Evolutionary conservation across 2,113 vertebrate genomes (phyloP).

Genomic region (Cyanoramphus novaezelandiae): DNA sequence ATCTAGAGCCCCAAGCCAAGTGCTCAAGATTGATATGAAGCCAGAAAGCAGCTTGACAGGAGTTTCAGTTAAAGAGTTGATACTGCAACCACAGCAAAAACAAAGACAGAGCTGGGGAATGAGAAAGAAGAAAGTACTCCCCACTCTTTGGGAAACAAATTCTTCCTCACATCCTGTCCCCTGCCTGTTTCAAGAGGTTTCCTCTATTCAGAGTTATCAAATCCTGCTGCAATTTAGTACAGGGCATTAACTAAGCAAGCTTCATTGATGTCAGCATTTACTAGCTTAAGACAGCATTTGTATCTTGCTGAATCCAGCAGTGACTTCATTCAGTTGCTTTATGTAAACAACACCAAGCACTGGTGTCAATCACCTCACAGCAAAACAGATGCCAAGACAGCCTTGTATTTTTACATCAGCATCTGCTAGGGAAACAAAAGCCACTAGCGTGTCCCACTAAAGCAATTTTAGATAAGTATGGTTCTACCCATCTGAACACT

Average conservation of each 20-base stretch:
- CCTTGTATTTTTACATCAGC: constrained; percentile 13
- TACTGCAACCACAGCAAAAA: neutral
- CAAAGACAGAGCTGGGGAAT: neutral
- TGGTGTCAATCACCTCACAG: constrained; percentile 37
- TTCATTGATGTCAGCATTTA: neutral
- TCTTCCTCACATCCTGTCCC: neutral
- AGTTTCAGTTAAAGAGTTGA: neutral
- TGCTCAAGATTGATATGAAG: neutral
- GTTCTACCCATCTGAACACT: constrained; percentile 38
- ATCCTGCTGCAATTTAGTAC: neutral
- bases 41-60: neutral
- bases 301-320: neutral
- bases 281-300: neutral
- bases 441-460: constrained; percentile 39
- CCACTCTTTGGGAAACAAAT: neutral
- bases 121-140: neutral
- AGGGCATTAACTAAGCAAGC: neutral
- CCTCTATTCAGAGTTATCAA: neutral
- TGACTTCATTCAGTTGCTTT: constrained; percentile 1
- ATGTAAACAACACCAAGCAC: neutral
- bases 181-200: neutral
- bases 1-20: neutral
- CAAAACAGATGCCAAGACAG: neutral
- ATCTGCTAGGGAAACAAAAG: constrained; percentile 30
- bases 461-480: constrained; percentile 3